Evolutionary conservation across 2,888 invertebrate species (phyloP).

Genomic region (Acheta domesticus): DNA sequence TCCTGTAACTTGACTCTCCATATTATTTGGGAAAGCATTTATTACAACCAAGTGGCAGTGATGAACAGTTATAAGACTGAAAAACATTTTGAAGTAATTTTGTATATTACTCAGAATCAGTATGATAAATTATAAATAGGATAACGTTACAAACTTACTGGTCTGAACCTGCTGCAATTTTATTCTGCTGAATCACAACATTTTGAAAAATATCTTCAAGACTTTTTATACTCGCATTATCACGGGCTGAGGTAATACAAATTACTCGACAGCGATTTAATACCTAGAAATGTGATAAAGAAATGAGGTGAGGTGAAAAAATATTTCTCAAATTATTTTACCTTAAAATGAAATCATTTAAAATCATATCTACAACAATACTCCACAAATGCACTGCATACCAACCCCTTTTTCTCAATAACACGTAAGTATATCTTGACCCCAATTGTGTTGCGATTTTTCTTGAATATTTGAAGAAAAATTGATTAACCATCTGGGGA

Average conservation of each 20-base stretch:
- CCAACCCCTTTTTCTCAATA: too few species aligned
- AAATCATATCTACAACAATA: too few species aligned
- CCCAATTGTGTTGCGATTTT: too few species aligned
- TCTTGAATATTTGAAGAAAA: too few species aligned
- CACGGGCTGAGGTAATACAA: slow-evolving; percentile 84
- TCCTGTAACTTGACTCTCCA: slow-evolving; percentile 44
- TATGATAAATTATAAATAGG: not conserved
- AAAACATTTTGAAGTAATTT: slow-evolving; percentile 38
- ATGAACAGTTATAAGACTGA: slow-evolving; percentile 69
- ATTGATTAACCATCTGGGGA: too few species aligned
- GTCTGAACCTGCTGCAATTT: slow-evolving; percentile 59
- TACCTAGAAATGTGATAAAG: slow-evolving; percentile 42
- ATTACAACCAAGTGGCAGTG: slow-evolving; percentile 88
- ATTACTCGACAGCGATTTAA: slow-evolving; percentile 76
- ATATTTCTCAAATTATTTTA: too few species aligned
- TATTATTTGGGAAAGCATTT: slow-evolving; percentile 79
- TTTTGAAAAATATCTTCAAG: slow-evolving; percentile 83
- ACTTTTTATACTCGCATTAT: slow-evolving; percentile 80
- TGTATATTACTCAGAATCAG: slow-evolving; percentile 25
- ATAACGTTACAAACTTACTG: slow-evolving; percentile 49
- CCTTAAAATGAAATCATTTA: too few species aligned
- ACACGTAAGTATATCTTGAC: too few species aligned
- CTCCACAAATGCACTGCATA: too few species aligned
- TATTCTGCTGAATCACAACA: slow-evolving; percentile 78
- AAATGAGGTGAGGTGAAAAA: too few species aligned